Evolutionary conservation across 2,113 vertebrate species (phyloP).

Genomic region (Mobula hypostoma): DNA sequence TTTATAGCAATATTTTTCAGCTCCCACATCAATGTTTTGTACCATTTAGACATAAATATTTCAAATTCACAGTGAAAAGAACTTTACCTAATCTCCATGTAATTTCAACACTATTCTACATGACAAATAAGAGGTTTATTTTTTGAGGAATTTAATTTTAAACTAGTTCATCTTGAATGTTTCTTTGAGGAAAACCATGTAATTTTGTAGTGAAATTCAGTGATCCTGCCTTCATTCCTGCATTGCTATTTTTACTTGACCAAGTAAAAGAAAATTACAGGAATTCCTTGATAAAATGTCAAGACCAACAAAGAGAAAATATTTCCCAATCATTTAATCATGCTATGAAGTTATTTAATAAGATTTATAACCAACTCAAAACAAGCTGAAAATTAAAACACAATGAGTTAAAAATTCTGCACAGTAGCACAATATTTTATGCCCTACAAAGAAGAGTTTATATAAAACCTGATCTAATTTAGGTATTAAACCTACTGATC

Average conservation of each 20-base stretch:
- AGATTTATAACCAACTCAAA: background rate
- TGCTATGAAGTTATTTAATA: background rate
- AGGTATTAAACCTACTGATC: no score
- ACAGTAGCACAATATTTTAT: no score
- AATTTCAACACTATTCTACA: background rate
- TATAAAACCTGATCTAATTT: no score
- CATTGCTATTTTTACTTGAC: background rate
- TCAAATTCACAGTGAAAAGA: background rate
- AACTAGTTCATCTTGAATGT: constrained; percentile 1
- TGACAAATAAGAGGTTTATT: background rate
- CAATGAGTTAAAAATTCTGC: background rate
- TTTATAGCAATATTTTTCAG: background rate
- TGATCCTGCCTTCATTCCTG: no score
- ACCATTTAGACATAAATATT: background rate
- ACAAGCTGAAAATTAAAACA: background rate
- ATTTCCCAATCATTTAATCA: background rate
- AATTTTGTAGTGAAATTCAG: background rate
- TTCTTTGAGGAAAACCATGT: background rate
- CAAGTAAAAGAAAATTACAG: background rate
- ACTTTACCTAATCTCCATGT: background rate
- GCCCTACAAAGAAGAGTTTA: no score
- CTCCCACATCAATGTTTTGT: background rate
- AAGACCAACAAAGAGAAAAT: background rate
- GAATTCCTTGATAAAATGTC: background rate
- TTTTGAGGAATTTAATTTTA: constrained; percentile 11